Percentiles rank a stretch among this genome's conserved stretches.
Conservation (phyloP, 1,140 invertebrate species). For the Ceratosolen solmsi region DNA sequence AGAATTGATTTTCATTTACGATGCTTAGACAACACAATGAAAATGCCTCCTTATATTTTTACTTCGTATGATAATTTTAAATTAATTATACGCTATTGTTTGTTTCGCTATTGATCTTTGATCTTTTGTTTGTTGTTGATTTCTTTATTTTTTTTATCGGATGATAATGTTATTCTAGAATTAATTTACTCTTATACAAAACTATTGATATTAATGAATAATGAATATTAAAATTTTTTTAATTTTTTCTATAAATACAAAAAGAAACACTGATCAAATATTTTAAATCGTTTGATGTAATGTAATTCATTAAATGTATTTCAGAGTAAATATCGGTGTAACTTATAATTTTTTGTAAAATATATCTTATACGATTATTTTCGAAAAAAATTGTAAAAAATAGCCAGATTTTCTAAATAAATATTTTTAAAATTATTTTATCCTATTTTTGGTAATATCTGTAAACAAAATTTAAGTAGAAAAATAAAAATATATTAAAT, state of each 20-base stretch:
- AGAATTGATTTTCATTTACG: too few relatives aligned
- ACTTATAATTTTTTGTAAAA: not conserved
- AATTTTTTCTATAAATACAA: not conserved
- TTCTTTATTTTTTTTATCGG: not conserved
- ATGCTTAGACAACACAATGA: not conserved
- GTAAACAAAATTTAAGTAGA: not conserved
- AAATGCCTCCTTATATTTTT: not conserved
- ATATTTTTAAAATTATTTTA: not conserved
- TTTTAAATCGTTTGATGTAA: not conserved
- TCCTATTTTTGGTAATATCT: not conserved
- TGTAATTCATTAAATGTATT: too few relatives aligned
- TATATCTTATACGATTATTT: not conserved
- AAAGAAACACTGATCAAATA: not conserved
- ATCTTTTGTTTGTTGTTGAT: conserved; percentile 9
- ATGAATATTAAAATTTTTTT: not conserved
- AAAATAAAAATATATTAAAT: too few relatives aligned
- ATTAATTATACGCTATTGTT: not conserved
- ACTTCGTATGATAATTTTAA: not conserved
- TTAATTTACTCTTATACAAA: not conserved
- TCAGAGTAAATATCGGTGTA: too few relatives aligned
- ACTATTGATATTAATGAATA: not conserved
- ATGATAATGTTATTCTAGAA: not conserved
- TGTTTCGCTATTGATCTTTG: not conserved
- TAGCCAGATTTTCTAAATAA: not conserved
- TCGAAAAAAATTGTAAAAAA: not conserved